Percentiles rank a stretch among this genome's conserved stretches.
These are phyloP conservation scores for Ciconia maguari DNA, from an alignment of 2,113 vertebrate species.

Conservation along the genomic window DNA sequence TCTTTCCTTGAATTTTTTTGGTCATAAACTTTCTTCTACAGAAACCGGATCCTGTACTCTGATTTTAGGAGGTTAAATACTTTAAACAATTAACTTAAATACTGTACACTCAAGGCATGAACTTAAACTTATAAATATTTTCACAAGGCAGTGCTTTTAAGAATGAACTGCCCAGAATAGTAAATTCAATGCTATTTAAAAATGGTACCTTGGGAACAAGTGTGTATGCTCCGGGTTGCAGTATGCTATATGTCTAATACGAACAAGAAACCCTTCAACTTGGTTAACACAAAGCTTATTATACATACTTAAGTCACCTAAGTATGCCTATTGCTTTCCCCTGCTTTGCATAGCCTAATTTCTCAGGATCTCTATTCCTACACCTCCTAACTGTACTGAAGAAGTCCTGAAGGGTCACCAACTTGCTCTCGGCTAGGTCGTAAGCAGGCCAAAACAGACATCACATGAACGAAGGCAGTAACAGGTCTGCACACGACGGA, in stretches of 20 bases:
- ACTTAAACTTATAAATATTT: not conserved
- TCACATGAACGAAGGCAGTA: not conserved
- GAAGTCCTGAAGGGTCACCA: not conserved
- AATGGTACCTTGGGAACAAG: not conserved
- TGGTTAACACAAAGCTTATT: not conserved
- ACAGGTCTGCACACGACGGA: not conserved
- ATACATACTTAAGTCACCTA: not conserved
- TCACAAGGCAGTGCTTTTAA: not conserved
- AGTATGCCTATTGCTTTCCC: not conserved
- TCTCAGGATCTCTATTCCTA: not conserved
- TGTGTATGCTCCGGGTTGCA: not conserved
- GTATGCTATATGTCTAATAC: too few relatives aligned
- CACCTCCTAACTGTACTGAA: not conserved
- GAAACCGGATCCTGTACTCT: not conserved
- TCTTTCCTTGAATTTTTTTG: not conserved
- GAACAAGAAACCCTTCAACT: not conserved
- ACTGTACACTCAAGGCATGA: not conserved
- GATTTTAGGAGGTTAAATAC: not conserved
- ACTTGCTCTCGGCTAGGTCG: rapidly evolving
- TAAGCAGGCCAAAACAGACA: not conserved
- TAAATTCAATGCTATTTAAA: not conserved
- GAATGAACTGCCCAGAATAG: not conserved
- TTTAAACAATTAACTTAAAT: not conserved
- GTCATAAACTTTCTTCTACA: not conserved
- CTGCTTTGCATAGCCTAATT: not conserved